A percentile compares a stretch with the other conserved stretches of the same genome.
Evolutionary conservation across 2,113 vertebrate species (phyloP).

Genomic region (Sturnus vulgaris): DNA sequence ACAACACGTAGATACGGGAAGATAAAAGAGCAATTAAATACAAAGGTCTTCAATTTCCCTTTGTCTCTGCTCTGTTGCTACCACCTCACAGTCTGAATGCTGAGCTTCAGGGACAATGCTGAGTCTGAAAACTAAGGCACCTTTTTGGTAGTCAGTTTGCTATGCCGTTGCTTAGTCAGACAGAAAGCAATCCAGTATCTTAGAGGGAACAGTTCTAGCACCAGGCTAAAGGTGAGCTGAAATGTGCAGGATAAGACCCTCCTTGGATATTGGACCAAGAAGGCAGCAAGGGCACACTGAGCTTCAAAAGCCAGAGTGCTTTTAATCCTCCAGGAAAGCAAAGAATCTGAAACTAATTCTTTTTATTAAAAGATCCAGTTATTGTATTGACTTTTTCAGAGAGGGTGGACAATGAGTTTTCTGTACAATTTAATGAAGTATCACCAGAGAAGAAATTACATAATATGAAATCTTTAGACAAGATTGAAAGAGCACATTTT

Average conservation of each 20-base stretch:
- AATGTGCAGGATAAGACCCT: neutral
- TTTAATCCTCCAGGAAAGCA: neutral
- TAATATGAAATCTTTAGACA: constrained; percentile 1
- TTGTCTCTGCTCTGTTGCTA: neutral
- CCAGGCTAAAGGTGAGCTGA: neutral
- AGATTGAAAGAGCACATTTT: neutral
- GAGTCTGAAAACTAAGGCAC: neutral
- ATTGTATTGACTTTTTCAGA: constrained; percentile 19
- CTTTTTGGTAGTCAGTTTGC: neutral
- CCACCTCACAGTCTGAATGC: neutral
- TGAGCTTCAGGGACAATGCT: neutral
- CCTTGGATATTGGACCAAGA: neutral
- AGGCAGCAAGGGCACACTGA: neutral
- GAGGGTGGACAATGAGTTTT: neutral
- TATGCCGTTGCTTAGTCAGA: neutral
- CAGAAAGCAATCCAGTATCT: neutral
- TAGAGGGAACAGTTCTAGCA: neutral
- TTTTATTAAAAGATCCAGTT: neutral
- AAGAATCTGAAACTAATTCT: neutral
- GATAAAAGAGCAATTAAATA: neutral
- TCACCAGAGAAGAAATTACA: constrained; percentile 27
- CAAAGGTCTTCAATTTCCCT: neutral
- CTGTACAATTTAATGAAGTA: constrained; percentile 20
- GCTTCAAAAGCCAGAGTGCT: neutral
- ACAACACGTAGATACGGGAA: neutral